These are phyloP conservation scores for Danio choprae DNA, from an alignment of 2,797 vertebrate genomes.

Conservation along the genomic window DNA sequence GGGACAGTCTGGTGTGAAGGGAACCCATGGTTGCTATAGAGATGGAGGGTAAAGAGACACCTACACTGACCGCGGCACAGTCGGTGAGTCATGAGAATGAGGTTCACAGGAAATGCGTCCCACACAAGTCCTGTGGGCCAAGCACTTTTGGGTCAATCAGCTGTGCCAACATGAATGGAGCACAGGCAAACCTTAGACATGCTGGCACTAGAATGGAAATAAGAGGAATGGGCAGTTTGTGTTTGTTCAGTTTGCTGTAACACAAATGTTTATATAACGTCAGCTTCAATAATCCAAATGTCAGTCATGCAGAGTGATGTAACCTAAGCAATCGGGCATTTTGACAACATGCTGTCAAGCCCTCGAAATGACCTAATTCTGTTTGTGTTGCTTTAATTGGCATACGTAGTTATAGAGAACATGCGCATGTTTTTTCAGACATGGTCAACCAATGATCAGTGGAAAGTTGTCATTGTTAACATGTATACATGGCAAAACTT, in stretches of 20 bases:
- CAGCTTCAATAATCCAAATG: constrained; percentile 13
- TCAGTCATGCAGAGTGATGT: background rate
- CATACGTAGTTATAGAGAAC: background rate
- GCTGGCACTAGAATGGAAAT: constrained; percentile 28
- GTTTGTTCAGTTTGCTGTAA: constrained; percentile 1
- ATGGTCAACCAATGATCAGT: background rate
- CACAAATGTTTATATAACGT: background rate
- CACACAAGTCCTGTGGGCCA: constrained; percentile 42
- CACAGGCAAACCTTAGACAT: constrained; percentile 23
- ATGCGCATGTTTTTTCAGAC: background rate
- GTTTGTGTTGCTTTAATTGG: constrained; percentile 9
- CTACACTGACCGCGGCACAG: constrained; percentile 72
- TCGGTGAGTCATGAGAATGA: constrained; percentile 71
- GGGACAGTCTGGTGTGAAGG: constrained; percentile 22
- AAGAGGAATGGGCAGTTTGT: constrained; percentile 13
- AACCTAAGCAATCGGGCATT: background rate
- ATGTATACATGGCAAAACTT: background rate
- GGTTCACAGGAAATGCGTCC: constrained; percentile 59
- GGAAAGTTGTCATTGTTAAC: background rate
- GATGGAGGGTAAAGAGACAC: constrained; percentile 66
- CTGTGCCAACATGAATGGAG: constrained; percentile 18
- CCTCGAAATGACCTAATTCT: constrained; percentile 16
- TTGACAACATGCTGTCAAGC: background rate
- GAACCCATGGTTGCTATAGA: constrained; percentile 37
- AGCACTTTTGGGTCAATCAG: constrained; percentile 31